Evolutionary conservation across 2,113 vertebrate species (phyloP), one percentile per base, ranked within the genome.

Genomic region (Tetrao urogallus): DNA sequence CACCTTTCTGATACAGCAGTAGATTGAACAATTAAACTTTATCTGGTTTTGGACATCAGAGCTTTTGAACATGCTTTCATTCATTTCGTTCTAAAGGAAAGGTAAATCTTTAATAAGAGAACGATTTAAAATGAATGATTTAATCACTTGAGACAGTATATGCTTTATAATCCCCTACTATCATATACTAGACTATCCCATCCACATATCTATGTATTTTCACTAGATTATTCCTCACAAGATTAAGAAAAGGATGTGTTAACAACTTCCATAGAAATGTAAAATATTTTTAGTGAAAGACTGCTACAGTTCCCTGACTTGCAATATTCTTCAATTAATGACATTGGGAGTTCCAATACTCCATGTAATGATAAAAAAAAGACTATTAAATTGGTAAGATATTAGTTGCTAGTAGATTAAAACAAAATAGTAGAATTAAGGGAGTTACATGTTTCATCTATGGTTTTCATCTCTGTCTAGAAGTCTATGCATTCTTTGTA

Each of bases 21-120:
- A 79, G 48, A 76, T 84, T 58, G 89, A 80, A 27, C 58, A 77
- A 77, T 86, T 85, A 74, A 87, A 56, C 34, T 60, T 57, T 52
- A 42, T 58, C 65, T 57, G 16, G 71, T 89, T 21, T 69, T 88
- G 77, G 47, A 34, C 78, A 81, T 67, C 1, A 2, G 28, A 83
- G 75, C 70, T 85, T 65, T 80, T 94, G 78, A 83, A 71, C 88
- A 45, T 85, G 56, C 89, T 91, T 90, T 47, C 65, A 60, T 0
- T 74, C 61, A 88, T 88, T 82, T 88, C 50, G 54, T 67, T 93
- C 83, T 81, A 80, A 66, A 83, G 42, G 52, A 88, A 88, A 89
- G 82, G 36, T 91, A 81, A 90, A 88, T 89, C 43, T 83, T 90
- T 83, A 94, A 88, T 52, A 52, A 58, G 76, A 72, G 92, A 91